Conservation (phyloP, 2,113 vertebrate species). For the Chaetorhynchus papuensis region DNA sequence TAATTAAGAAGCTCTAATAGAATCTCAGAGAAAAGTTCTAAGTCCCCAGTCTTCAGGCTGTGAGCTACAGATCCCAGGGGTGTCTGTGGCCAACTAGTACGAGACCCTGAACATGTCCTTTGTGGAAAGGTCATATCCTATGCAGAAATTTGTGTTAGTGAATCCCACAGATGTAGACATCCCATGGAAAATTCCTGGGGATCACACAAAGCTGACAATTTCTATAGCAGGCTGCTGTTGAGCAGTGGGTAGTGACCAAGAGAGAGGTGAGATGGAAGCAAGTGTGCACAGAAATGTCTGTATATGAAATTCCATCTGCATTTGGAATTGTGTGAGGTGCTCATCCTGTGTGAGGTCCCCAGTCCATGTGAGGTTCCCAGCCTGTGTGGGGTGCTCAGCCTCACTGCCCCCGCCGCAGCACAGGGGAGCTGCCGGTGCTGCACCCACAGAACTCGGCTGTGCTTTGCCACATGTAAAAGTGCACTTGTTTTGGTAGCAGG, state of each 20-base stretch:
- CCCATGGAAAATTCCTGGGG: neutral
- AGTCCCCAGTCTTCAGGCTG: neutral
- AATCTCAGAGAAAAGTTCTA: neutral
- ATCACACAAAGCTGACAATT: neutral
- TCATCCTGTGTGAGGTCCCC: neutral
- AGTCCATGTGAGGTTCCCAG: neutral
- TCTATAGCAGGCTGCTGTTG: neutral
- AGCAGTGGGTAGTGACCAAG: neutral
- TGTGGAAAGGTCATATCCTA: neutral
- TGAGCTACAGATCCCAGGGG: neutral
- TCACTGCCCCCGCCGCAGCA: accelerated
- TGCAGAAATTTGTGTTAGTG: neutral
- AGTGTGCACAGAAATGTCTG: neutral
- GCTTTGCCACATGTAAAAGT: neutral
- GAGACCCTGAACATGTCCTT: neutral
- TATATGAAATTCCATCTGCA: neutral
- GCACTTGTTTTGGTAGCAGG: neutral
- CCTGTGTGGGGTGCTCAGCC: neutral
- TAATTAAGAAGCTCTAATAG: slow-evolving; percentile 56
- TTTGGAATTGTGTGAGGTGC: neutral
- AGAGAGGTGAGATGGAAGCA: neutral
- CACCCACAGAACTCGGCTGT: accelerated
- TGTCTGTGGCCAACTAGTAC: neutral
- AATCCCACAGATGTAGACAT: neutral
- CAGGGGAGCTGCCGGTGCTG: neutral